A percentile compares a stretch with the other conserved stretches of the same genome.
Evolutionary conservation across 2,797 vertebrate genomes (phyloP).

Genomic region (Fringilla coelebs): DNA sequence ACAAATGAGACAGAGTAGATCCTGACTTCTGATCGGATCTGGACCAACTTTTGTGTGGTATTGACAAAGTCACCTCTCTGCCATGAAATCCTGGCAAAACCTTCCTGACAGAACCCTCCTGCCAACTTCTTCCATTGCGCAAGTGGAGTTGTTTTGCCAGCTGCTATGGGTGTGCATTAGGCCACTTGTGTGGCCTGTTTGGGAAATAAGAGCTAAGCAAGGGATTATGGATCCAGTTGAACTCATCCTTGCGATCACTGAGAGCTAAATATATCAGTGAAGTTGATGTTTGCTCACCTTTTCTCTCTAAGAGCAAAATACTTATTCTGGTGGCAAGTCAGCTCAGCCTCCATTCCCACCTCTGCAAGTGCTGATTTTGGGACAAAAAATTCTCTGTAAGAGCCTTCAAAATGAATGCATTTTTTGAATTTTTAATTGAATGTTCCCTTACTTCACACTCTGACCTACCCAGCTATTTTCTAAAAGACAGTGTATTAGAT

Average conservation of each 20-base stretch:
- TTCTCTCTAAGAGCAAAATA: background rate
- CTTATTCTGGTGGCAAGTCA: background rate
- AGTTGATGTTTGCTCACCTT: background rate
- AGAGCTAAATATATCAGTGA: background rate
- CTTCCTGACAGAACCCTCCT: background rate
- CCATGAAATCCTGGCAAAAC: background rate
- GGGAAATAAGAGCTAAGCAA: background rate
- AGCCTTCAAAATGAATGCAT: background rate
- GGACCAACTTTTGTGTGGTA: background rate
- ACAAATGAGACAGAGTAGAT: background rate
- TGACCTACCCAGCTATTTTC: background rate
- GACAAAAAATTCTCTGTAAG: background rate
- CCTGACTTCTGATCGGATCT: background rate
- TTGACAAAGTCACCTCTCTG: background rate
- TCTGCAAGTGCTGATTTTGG: background rate
- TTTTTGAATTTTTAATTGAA: background rate
- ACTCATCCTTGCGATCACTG: background rate
- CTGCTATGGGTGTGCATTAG: background rate
- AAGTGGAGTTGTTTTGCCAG: slow-evolving; percentile 10
- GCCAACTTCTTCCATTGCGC: slow-evolving; percentile 5
- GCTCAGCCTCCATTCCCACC: background rate
- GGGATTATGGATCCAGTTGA: background rate
- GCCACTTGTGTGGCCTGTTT: slow-evolving; percentile 37
- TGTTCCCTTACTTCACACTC: background rate
- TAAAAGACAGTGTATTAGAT: background rate